Evolutionary conservation across 2,888 invertebrate species (phyloP), one percentile per base, ranked within the genome.

Genomic region (Ormia ochracea): DNA sequence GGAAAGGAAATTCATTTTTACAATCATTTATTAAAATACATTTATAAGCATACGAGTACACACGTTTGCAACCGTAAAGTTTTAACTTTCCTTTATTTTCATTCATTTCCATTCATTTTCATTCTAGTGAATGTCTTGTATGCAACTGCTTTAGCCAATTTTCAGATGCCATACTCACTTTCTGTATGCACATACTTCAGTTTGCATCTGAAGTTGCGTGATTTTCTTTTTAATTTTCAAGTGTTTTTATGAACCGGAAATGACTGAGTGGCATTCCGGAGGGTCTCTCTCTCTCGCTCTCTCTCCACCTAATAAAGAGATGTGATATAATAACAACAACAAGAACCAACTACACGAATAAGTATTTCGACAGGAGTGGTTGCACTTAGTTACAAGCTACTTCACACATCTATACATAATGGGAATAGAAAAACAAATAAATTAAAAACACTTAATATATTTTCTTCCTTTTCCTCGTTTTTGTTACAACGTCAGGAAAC

Each of bases 261-360:
- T 69, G 31, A 63, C 61, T 56, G 45, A 69, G 69, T 69, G 52
- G 36, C 23, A 61, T 63, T 61, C 74, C 66, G 56, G 38, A 65
- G 23, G 31, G 31, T 74, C n/a, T n/a, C n/a, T n/a, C n/a, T n/a
- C n/a, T n/a, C n/a, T n/a, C n/a, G n/a, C n/a, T n/a, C n/a, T n/a
- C n/a, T n/a, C 65, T 56, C 28, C 41, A 48, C 2, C 17, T 36
- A 45, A 73, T 54, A 72, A 72, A 50, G 31, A 59, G 28, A 59
- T 41, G 36, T 59, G 31, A 23, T 43, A 56, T 10, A 54, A 36
- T 17, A 73, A 45, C 41, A 73, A 58, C 36, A 50, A 28, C 9
- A 12, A n/a, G 12, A 58, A 66, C 58, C 28, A 10, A 48, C 50
- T 66, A 56, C 50, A 66, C 28, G 48, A 58, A 66, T 41, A 65